Percentiles rank a stretch among this genome's conserved stretches.
Conservation (phyloP, 1,140 invertebrate species). For the Penaeus indicus region DNA sequence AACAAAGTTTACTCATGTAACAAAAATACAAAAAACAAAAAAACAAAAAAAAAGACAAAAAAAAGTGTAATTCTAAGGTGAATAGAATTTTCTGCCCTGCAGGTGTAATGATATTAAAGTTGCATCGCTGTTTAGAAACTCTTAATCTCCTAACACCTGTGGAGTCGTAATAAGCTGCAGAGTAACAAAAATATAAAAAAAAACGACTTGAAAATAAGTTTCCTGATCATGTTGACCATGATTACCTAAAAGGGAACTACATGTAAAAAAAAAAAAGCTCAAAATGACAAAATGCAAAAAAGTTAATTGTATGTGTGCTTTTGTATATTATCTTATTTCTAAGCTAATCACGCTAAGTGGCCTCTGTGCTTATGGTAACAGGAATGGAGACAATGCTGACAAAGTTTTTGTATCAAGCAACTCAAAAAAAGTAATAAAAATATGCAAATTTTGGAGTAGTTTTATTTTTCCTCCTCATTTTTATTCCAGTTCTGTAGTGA, state of each 20-base stretch:
- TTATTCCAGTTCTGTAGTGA: too few relatives aligned
- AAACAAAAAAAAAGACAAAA: too few relatives aligned
- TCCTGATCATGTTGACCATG: constrained; percentile 60
- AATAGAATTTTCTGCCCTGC: constrained; percentile 42
- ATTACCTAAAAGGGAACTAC: constrained; percentile 37
- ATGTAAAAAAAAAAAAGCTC: constrained; percentile 59
- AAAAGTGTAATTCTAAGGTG: constrained; percentile 35
- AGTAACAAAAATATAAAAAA: constrained; percentile 44
- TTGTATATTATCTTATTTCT: constrained; percentile 53
- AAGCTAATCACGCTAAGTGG: constrained; percentile 54
- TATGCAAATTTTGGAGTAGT: constrained; percentile 55
- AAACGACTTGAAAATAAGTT: constrained; percentile 56
- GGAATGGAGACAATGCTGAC: constrained; percentile 53
- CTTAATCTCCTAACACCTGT: constrained; percentile 52
- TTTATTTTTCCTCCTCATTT: background rate
- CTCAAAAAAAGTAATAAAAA: constrained; percentile 63
- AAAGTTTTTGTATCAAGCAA: constrained; percentile 61
- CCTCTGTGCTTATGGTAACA: constrained; percentile 62
- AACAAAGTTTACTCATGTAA: constrained; percentile 47
- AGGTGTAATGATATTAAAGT: constrained; percentile 51
- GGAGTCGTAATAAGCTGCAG: constrained; percentile 53
- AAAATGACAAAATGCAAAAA: constrained; percentile 63
- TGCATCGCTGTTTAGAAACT: constrained; percentile 23
- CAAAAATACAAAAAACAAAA: constrained; percentile 23
- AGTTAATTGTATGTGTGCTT: constrained; percentile 59